Percentiles rank a stretch among this genome's conserved stretches.
Conservation (phyloP, 2,797 vertebrate genomes). For the Anniella stebbinsi region DNA sequence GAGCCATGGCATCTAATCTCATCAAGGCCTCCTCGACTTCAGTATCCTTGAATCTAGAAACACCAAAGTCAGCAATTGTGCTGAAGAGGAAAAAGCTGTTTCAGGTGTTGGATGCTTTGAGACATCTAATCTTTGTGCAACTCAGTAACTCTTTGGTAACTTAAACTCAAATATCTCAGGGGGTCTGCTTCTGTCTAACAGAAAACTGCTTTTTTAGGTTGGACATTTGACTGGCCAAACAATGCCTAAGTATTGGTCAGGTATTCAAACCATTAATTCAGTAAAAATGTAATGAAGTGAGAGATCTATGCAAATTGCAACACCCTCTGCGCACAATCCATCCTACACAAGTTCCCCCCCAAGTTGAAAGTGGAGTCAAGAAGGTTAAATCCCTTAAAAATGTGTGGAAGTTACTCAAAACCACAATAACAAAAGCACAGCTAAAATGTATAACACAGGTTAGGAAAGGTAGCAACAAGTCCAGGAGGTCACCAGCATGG, state of each 20-base stretch:
- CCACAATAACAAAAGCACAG: too few species aligned
- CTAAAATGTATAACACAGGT: too few species aligned
- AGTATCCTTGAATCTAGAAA: not conserved
- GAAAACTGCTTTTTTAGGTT: not conserved
- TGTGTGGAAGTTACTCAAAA: too few species aligned
- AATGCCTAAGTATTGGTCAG: not conserved
- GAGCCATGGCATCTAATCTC: not conserved
- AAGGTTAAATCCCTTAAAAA: too few species aligned
- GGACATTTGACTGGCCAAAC: not conserved
- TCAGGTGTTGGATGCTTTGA: not conserved
- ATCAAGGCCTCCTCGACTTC: not conserved
- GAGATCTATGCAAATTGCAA: not conserved
- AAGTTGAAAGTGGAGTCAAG: too few species aligned
- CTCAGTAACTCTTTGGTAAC: accelerated
- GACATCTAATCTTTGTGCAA: not conserved
- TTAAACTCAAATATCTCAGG: not conserved
- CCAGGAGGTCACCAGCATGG: too few species aligned
- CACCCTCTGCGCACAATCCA: not conserved
- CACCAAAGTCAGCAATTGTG: not conserved
- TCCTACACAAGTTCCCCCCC: not conserved
- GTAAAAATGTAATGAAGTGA: not conserved
- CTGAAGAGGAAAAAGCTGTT: not conserved
- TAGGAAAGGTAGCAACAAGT: too few species aligned
- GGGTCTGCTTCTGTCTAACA: not conserved
- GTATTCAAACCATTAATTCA: not conserved